Base-by-base conservation (phyloP, 2,113 vertebrate species). In the Aegypius monachus region DNA sequence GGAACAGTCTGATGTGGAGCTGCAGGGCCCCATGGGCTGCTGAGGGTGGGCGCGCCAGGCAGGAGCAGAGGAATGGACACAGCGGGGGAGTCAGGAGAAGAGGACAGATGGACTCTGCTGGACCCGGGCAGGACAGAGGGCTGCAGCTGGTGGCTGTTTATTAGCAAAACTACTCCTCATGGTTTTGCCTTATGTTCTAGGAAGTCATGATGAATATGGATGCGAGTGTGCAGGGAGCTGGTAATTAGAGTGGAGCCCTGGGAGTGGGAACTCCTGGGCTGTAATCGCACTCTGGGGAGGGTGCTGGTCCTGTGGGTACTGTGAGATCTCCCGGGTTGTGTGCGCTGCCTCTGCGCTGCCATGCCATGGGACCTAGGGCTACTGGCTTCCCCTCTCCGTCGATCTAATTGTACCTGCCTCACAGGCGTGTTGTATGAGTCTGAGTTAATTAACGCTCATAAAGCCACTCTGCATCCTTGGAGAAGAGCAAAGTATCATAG, bases 1-100 rank as follows among this genome's bases (percentile, higher is more conserved):
- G 31, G 71, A 73, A 5, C 17, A 9, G 53, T 6, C 42, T 14
- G 40, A 13, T 9, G 15, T 11, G 40, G 31, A 32, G 38, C n/a
- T 2, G 5, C 52, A 14, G 20, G 63, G n/a, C 32, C 34, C 72
- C 29, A 0, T 1, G 38, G 71, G 34, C 53, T 48, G 34, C 1
- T 0, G 0, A 0, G 65, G 29, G 5, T 11, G 40, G 20, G 11
- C 4, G 5, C 5, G 3, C 16, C 25, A 15, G 47, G 20, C 56
- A 40, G 72, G 56, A 68, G 20, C 63, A 56, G 38, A 29, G 62
- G 22, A 6, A 14, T 0, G 11, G 17, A 15, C 40, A 15, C 19
- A 11, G 27, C 0, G 0, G 14, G 17, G 22, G 9, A 34, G 20
- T 27, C 15, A 0, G 40, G 73, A 59, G 12, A 11, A 53, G 65